phyloP scores from a whole-genome alignment of 2,888 invertebrate genomes.

The Synergus umbraculus region DNA sequence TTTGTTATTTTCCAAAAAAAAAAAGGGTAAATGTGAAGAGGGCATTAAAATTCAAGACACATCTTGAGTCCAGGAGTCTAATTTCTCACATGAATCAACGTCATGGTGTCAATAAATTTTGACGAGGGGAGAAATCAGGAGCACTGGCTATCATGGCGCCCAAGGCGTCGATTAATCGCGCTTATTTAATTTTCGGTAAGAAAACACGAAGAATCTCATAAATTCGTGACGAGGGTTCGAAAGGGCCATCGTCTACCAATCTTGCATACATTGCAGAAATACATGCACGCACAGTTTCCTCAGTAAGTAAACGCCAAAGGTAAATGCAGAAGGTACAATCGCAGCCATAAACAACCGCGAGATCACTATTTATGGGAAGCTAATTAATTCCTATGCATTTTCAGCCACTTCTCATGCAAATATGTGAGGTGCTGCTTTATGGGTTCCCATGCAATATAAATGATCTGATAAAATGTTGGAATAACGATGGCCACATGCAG shows the following conservation, averaged over 20 bases:
- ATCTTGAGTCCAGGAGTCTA: not conserved
- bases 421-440: constrained; percentile 64
- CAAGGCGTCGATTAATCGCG: not conserved
- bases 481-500: constrained; percentile 56
- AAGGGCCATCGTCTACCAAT: constrained; percentile 26
- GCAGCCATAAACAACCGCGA: constrained; percentile 57
- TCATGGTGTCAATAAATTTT: constrained; percentile 11
- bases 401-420: constrained; percentile 69
- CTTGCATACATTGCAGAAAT: constrained; percentile 32
- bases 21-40: not conserved
- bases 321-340: constrained; percentile 13
- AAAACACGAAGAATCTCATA: constrained; percentile 42
- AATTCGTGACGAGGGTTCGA: constrained; percentile 49
- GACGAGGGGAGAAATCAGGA: constrained; percentile 9
- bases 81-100: constrained; percentile 24
- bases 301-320: constrained; percentile 13
- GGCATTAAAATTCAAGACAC: not conserved
- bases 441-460: constrained; percentile 68
- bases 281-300: constrained; percentile 13
- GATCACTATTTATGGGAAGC: constrained; percentile 63
- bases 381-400: constrained; percentile 71
- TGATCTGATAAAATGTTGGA: constrained; percentile 73
- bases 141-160: constrained; percentile 10
- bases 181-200: constrained; percentile 9
- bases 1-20: not conserved